Evolutionary conservation across 2,113 vertebrate species (phyloP).

Genomic region (Mystacornis crossleyi): DNA sequence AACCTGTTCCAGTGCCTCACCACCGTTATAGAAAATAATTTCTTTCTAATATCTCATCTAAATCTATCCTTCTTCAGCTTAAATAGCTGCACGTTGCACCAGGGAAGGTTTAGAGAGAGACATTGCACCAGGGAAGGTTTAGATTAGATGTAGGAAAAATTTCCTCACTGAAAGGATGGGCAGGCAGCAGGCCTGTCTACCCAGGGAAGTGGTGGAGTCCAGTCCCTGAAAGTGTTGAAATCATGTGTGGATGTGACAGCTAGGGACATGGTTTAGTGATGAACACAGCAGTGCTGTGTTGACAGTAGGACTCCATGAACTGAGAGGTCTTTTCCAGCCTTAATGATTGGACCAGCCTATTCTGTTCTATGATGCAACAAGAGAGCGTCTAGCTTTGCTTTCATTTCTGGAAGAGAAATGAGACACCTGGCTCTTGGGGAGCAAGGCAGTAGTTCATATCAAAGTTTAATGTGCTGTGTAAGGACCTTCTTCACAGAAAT

Average conservation of each 20-base stretch:
- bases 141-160: neutral
- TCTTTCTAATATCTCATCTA: neutral
- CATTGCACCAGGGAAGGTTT: neutral
- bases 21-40: neutral
- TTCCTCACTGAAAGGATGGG: neutral
- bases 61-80: neutral
- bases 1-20: neutral
- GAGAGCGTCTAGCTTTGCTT: neutral
- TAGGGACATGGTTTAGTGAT: neutral
- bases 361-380: neutral
- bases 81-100: neutral
- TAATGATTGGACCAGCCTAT: neutral
- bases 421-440: neutral
- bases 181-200: neutral
- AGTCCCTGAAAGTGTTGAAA: neutral
- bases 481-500: neutral
- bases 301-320: neutral
- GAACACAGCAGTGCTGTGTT: neutral
- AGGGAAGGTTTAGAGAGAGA: neutral
- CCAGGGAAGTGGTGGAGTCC: neutral
- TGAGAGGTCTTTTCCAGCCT: neutral
- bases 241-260: neutral
- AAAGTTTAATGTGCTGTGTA: neutral
- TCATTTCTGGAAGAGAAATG: neutral
- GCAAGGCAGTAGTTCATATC: neutral